Conservation (phyloP, 1,140 invertebrate genomes). For the Drosophila leontia region DNA sequence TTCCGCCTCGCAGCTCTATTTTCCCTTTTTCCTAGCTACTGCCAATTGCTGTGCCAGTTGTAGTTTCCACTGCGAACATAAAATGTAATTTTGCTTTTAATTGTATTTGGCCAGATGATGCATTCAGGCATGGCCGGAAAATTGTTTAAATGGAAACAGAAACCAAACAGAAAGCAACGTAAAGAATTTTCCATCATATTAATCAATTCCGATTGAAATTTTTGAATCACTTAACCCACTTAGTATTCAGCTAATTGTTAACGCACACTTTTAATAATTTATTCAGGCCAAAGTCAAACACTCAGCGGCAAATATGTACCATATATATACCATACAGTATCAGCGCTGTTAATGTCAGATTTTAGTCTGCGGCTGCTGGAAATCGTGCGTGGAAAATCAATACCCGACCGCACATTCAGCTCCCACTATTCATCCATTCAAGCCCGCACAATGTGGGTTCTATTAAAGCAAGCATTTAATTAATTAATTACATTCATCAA, state of each 20-base stretch:
- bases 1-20: conserved; percentile 9
- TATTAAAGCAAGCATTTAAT: conserved; percentile 58
- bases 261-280: conserved; percentile 14
- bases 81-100: conserved; percentile 37
- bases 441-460: conserved; percentile 11
- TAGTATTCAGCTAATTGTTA: conserved; percentile 14
- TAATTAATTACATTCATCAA: conserved; percentile 70
- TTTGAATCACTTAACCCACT: conserved; percentile 5
- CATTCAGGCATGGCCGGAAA: neutral
- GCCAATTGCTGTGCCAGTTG: conserved; percentile 45
- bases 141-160: neutral
- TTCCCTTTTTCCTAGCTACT: conserved; percentile 9
- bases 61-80: conserved; percentile 8
- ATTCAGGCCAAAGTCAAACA: conserved; percentile 23
- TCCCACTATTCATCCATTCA: conserved; percentile 10
- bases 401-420: conserved; percentile 29
- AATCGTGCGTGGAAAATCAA: conserved; percentile 59
- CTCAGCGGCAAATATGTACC: neutral
- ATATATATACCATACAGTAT: neutral
- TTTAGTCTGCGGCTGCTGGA: conserved; percentile 31
- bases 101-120: conserved; percentile 30
- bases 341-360: conserved; percentile 17
- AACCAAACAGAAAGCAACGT: neutral
- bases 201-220: conserved; percentile 3
- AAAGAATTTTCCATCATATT: too few species aligned